These are phyloP conservation scores for Etheostoma perlongum DNA, from an alignment of 2,797 vertebrate species.

Conservation along the genomic window DNA sequence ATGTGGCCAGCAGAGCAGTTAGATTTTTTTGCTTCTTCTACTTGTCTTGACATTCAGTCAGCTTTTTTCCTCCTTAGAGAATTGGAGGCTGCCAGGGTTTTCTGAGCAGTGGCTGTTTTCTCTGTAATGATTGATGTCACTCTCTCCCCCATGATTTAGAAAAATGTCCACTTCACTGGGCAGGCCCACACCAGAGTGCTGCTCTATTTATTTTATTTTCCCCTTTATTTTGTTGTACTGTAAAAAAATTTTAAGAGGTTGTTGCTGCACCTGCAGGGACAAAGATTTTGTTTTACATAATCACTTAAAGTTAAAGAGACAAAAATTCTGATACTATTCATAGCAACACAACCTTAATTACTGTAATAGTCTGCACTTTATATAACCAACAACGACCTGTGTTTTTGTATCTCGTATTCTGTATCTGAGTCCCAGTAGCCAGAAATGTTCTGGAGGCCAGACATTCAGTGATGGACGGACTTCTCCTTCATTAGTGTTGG, in stretches of 20 bases:
- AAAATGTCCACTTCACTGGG: conserved; percentile 40
- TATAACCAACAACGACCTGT: neutral
- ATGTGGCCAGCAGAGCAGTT: neutral
- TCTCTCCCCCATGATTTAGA: conserved; percentile 51
- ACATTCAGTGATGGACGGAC: neutral
- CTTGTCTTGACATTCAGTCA: conserved; percentile 38
- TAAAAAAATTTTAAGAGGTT: conserved; percentile 17
- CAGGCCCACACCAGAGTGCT: conserved; percentile 17
- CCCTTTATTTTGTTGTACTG: neutral
- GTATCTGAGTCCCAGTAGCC: neutral
- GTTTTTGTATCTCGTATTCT: neutral
- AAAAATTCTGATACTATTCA: neutral
- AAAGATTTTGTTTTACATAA: neutral
- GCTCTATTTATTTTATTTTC: neutral
- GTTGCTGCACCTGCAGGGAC: conserved; percentile 27
- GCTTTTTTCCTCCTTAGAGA: conserved; percentile 28
- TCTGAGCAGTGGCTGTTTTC: conserved; percentile 52
- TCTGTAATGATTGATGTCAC: conserved; percentile 59
- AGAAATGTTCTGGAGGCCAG: neutral
- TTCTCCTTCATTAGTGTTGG: conserved; percentile 4
- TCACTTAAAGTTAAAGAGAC: neutral
- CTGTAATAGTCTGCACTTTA: neutral
- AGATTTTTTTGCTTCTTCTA: neutral
- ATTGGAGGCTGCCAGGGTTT: conserved; percentile 20
- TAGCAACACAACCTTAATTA: neutral